A percentile compares a stretch with the other conserved stretches of the same genome.
These are phyloP conservation scores for Hanleya hanleyi DNA, from an alignment of 2,888 invertebrate genomes.

Conservation along the genomic window DNA sequence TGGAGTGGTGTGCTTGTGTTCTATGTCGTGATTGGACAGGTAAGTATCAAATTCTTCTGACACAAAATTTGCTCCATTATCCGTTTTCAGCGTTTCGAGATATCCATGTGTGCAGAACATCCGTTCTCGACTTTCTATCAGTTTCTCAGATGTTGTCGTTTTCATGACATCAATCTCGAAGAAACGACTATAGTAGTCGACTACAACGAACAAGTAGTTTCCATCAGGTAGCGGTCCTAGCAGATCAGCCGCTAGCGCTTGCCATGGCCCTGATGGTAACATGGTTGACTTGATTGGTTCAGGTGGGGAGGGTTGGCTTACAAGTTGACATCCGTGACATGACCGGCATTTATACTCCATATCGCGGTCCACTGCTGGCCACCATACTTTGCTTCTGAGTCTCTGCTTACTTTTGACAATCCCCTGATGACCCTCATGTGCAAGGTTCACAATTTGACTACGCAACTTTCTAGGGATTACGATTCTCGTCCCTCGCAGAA, in stretches of 20 bases:
- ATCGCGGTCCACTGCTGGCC: slow-evolving; percentile 33
- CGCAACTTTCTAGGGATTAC: slow-evolving; percentile 33
- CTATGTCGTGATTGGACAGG: slow-evolving; percentile 11
- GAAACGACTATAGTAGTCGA: slow-evolving; percentile 29
- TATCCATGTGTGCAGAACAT: slow-evolving; percentile 21
- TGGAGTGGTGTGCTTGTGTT: slow-evolving; percentile 10
- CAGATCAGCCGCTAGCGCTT: slow-evolving; percentile 26
- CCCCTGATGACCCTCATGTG: slow-evolving; percentile 37
- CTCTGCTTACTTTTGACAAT: slow-evolving; percentile 29
- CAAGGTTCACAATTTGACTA: slow-evolving; percentile 15
- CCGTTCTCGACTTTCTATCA: slow-evolving; percentile 7
- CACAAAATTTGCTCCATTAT: slow-evolving; percentile 21
- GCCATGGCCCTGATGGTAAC: slow-evolving; percentile 24
- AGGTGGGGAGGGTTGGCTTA: neutral
- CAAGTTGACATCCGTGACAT: slow-evolving; percentile 17
- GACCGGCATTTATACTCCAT: slow-evolving; percentile 2
- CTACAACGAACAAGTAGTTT: slow-evolving; percentile 19
- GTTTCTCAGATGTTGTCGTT: slow-evolving; percentile 20
- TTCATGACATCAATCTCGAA: slow-evolving; percentile 20
- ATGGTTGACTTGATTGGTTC: slow-evolving; percentile 23
- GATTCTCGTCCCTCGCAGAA: slow-evolving; percentile 38
- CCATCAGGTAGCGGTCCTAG: slow-evolving; percentile 24
- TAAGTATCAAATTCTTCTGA: slow-evolving; percentile 6
- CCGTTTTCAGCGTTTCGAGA: slow-evolving; percentile 12
- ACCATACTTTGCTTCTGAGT: slow-evolving; percentile 31